A percentile compares a stretch with the other conserved stretches of the same genome.
Conservation (phyloP, 2,888 invertebrate genomes). For the Torymus texanus region DNA sequence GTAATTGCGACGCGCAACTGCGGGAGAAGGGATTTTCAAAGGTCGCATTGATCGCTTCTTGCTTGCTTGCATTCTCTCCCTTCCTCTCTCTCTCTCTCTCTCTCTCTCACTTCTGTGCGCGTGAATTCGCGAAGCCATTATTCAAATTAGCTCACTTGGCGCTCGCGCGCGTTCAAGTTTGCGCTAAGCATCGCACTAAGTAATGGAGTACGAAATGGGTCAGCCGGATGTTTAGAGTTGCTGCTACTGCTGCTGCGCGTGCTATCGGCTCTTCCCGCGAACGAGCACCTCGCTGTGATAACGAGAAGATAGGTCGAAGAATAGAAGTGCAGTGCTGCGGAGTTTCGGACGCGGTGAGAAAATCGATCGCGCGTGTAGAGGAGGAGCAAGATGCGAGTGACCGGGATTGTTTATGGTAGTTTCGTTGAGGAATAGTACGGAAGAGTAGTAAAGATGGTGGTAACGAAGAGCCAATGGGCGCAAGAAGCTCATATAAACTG, state of each 20-base stretch:
- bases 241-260: too few species aligned
- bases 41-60: background rate
- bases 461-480: conserved; percentile 55
- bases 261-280: too few species aligned
- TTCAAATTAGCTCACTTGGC: conserved; percentile 32
- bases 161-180: conserved; percentile 7
- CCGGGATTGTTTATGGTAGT: too few species aligned
- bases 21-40: background rate
- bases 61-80: too few species aligned
- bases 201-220: conserved; percentile 28
- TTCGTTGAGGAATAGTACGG: background rate
- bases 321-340: too few species aligned
- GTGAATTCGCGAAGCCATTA: conserved; percentile 6
- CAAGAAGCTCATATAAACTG: conserved; percentile 66
- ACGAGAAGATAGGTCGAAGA: too few species aligned
- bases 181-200: conserved; percentile 8
- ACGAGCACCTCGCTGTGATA: too few species aligned
- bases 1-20: background rate
- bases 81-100: too few species aligned
- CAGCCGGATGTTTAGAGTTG: conserved; percentile 14
- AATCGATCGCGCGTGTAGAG: too few species aligned
- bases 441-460: conserved; percentile 57
- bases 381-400: too few species aligned
- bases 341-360: too few species aligned
- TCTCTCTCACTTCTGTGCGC: too few species aligned